A percentile compares a stretch with the other conserved stretches of the same genome.
These are phyloP conservation scores for Mongoloraphidia duomilia DNA, from an alignment of 2,888 invertebrate genomes.

Conservation along the genomic window DNA sequence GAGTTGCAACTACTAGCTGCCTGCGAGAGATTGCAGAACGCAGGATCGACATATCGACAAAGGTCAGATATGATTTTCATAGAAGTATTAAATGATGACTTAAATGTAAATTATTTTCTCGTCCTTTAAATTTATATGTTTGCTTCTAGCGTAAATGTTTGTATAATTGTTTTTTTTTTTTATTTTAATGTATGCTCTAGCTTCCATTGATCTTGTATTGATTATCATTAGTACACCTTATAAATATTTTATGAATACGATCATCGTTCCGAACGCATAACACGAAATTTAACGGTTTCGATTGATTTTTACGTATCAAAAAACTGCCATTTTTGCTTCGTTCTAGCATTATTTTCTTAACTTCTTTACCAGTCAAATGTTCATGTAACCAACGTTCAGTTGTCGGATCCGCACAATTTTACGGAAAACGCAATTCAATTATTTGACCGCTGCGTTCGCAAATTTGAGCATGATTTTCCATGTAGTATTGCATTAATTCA, in stretches of 20 bases:
- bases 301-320: slow-evolving; percentile 91
- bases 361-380: slow-evolving; percentile 83
- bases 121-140: too few relatives aligned
- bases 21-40: too few relatives aligned
- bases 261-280: slow-evolving; percentile 88
- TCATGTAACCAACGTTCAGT: slow-evolving; percentile 97
- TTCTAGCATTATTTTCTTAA: slow-evolving; percentile 79
- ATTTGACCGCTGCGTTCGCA: slow-evolving; percentile 91
- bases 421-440: slow-evolving; percentile 81
- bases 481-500: slow-evolving; percentile 94
- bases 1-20: too few relatives aligned
- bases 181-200: slow-evolving; percentile 36
- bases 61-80: too few relatives aligned
- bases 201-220: slow-evolving; percentile 95
- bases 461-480: slow-evolving; percentile 89
- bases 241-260: slow-evolving; percentile 94
- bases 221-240: slow-evolving; percentile 69
- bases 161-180: too few relatives aligned
- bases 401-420: slow-evolving; percentile 93
- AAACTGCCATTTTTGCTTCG: slow-evolving; percentile 96
- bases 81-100: too few relatives aligned
- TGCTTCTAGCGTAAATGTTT: too few relatives aligned
- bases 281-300: slow-evolving; percentile 93
- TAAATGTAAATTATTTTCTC: too few relatives aligned
- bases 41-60: too few relatives aligned